These are phyloP conservation scores for Callyntrura sp. DNA, from an alignment of 2,888 invertebrate genomes.

Conservation along the genomic window DNA sequence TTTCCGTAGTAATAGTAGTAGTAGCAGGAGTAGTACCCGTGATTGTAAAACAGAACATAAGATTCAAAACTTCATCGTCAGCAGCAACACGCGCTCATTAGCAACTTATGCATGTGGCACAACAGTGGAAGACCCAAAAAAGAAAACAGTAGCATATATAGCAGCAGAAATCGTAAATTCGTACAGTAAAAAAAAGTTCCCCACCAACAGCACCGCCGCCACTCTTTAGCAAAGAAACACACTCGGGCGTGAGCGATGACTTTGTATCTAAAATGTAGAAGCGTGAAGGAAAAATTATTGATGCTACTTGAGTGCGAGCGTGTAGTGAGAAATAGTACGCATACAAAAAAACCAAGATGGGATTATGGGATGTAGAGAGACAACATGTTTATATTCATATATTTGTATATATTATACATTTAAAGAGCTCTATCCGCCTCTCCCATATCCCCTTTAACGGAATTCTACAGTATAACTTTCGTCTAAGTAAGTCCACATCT, in stretches of 20 bases:
- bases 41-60: neutral
- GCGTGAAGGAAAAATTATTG: constrained; percentile 25
- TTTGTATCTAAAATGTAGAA: constrained; percentile 28
- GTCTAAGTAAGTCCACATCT: neutral
- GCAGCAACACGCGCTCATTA: constrained; percentile 14
- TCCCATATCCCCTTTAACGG: neutral
- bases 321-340: neutral
- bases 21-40: neutral
- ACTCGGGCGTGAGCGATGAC: neutral
- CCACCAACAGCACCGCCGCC: neutral
- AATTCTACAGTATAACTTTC: neutral
- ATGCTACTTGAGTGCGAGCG: neutral
- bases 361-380: constrained; percentile 6
- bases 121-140: neutral
- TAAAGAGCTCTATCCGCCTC: no score
- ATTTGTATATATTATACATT: neutral
- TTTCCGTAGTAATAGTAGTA: neutral
- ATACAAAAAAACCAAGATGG: neutral
- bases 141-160: neutral
- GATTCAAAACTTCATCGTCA: neutral
- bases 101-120: neutral
- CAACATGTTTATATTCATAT: constrained; percentile 8
- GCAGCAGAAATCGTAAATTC: no score
- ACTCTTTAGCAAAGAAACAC: neutral
- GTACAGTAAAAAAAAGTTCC: neutral